A percentile compares a stretch with the other conserved stretches of the same genome.
Conservation (phyloP, 2,113 vertebrate genomes). For the Oostethus manadensis region DNA sequence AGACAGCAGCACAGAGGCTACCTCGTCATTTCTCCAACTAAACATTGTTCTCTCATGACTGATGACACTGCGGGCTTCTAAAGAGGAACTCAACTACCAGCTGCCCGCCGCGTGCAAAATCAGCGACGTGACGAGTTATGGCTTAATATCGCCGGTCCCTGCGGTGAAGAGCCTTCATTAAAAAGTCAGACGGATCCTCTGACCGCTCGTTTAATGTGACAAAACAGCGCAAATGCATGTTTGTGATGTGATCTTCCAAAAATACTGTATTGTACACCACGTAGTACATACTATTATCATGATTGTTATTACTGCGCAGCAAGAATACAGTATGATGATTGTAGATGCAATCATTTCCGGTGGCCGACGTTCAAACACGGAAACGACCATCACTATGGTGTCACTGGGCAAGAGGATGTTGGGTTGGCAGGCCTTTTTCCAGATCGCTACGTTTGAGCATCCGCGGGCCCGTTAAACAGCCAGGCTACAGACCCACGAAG, state of each 20-base stretch:
- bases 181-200: background rate
- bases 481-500: too few species aligned
- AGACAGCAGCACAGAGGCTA: conserved; percentile 1
- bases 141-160: conserved; percentile 1
- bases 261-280: background rate
- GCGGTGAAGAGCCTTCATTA: background rate
- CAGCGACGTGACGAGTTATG: conserved; percentile 1
- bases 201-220: background rate
- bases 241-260: background rate
- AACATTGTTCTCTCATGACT: conserved; percentile 2
- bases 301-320: too few species aligned
- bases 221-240: background rate
- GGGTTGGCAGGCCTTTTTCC: too few species aligned
- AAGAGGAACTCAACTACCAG: conserved; percentile 1
- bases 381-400: too few species aligned
- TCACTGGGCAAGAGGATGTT: too few species aligned
- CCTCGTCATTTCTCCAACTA: background rate
- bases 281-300: too few species aligned
- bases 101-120: background rate
- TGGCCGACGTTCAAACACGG: too few species aligned
- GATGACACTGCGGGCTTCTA: conserved; percentile 1
- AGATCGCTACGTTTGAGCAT: too few species aligned
- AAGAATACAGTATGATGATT: too few species aligned
- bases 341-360: too few species aligned
- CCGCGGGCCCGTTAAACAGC: too few species aligned